These are phyloP conservation scores for Characodon lateralis DNA, from an alignment of 2,797 vertebrate genomes.

Conservation along the genomic window DNA sequence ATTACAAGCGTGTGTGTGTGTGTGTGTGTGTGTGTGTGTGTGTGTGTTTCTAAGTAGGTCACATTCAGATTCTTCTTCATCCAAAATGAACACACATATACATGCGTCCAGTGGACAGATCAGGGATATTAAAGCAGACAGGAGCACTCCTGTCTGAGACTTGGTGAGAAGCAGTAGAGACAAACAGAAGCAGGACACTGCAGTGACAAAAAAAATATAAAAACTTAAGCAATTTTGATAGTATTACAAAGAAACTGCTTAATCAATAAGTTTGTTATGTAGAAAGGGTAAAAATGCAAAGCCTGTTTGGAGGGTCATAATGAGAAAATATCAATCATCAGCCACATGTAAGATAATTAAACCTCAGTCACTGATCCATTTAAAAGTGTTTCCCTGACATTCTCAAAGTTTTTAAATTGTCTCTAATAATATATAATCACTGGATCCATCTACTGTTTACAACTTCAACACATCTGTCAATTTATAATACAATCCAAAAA, in stretches of 20 bases:
- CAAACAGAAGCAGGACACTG: slow-evolving; percentile 9
- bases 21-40: slow-evolving; percentile 5
- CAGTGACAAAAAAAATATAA: not conserved
- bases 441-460: not conserved
- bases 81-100: slow-evolving; percentile 27
- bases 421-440: not conserved
- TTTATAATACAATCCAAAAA: not conserved
- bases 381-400: not conserved
- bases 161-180: slow-evolving; percentile 24
- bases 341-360: not conserved
- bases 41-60: slow-evolving; percentile 65
- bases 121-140: slow-evolving; percentile 57
- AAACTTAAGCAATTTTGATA: not conserved
- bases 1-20: slow-evolving; percentile 53
- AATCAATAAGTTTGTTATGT: not conserved
- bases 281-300: not conserved
- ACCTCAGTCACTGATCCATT: not conserved
- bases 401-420: not conserved
- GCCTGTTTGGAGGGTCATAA: not conserved
- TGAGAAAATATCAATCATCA: not conserved
- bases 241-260: not conserved
- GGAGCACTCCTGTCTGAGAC: slow-evolving; percentile 25
- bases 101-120: slow-evolving; percentile 34
- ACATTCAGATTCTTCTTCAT: slow-evolving; percentile 49
- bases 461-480: not conserved